phyloP scores from a whole-genome alignment of 2,797 vertebrate genomes.

The Enteromius viviparus region DNA sequence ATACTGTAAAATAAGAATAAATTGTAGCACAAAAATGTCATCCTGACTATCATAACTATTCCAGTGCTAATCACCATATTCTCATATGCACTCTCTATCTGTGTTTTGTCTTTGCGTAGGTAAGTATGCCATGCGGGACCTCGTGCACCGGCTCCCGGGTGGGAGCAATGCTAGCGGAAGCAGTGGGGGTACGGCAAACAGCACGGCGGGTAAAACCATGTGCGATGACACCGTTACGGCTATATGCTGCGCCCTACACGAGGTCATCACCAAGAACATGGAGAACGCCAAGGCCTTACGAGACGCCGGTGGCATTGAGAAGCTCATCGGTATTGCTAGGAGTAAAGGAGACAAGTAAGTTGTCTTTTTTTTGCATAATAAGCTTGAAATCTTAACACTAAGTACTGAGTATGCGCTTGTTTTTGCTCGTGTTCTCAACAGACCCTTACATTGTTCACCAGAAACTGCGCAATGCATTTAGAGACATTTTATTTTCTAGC shows the following conservation, averaged over 20 bases:
- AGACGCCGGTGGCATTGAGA: slow-evolving; percentile 86
- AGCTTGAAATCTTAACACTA: not conserved
- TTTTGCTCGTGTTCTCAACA: not conserved
- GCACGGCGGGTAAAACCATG: slow-evolving; percentile 84
- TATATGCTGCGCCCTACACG: slow-evolving; percentile 86
- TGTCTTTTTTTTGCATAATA: not conserved
- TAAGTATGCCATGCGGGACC: slow-evolving; percentile 98
- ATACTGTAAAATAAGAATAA: slow-evolving; percentile 7
- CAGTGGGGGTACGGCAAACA: slow-evolving; percentile 76
- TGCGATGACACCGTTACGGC: slow-evolving; percentile 90
- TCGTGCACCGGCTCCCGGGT: slow-evolving; percentile 95
- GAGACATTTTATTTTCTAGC: not conserved
- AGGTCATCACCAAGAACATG: slow-evolving; percentile 91
- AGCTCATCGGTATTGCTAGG: slow-evolving; percentile 87
- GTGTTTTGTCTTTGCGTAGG: slow-evolving; percentile 72
- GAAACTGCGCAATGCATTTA: not conserved
- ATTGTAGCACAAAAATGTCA: slow-evolving; percentile 23
- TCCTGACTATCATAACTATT: slow-evolving; percentile 23
- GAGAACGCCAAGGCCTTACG: slow-evolving; percentile 90
- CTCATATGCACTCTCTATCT: not conserved
- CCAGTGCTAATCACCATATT: not conserved
- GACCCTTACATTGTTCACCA: not conserved
- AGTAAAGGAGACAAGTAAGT: slow-evolving; percentile 94
- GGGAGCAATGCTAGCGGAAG: slow-evolving; percentile 80
- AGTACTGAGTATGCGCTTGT: not conserved